phyloP scores from a whole-genome alignment of 2,797 vertebrate species.

The Erethizon dorsatum region DNA sequence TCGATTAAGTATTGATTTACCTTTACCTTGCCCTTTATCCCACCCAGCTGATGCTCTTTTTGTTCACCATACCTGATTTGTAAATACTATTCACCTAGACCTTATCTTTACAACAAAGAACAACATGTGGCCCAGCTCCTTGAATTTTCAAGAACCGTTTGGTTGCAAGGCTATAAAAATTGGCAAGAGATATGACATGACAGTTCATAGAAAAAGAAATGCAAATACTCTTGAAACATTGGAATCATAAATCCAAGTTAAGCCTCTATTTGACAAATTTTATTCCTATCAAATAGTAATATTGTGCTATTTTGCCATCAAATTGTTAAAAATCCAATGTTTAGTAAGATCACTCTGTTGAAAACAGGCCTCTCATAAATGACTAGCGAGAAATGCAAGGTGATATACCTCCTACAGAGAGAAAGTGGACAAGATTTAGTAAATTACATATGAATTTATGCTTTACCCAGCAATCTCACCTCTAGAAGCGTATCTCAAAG shows the following conservation, averaged over 20 bases:
- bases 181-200: not conserved
- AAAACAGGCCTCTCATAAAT: not conserved
- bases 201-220: not conserved
- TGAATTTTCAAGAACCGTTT: conserved; percentile 38
- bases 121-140: not conserved
- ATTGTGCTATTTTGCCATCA: not conserved
- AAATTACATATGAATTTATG: not conserved
- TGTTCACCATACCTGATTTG: conserved; percentile 19
- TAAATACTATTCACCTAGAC: conserved; percentile 54
- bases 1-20: conserved; percentile 63
- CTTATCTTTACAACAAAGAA: conserved; percentile 55
- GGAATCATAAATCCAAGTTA: conserved; percentile 39
- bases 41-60: not conserved
- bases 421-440: not conserved
- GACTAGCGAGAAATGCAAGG: not conserved
- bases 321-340: not conserved
- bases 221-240: conserved; percentile 12
- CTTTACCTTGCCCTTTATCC: conserved; percentile 19
- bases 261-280: not conserved
- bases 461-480: not conserved
- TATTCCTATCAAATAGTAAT: not conserved
- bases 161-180: conserved; percentile 32
- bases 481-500: not conserved
- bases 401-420: not conserved
- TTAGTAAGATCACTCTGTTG: not conserved